These are phyloP conservation scores for Melitaea athalia DNA, from an alignment of 2,888 invertebrate species.

Conservation along the genomic window DNA sequence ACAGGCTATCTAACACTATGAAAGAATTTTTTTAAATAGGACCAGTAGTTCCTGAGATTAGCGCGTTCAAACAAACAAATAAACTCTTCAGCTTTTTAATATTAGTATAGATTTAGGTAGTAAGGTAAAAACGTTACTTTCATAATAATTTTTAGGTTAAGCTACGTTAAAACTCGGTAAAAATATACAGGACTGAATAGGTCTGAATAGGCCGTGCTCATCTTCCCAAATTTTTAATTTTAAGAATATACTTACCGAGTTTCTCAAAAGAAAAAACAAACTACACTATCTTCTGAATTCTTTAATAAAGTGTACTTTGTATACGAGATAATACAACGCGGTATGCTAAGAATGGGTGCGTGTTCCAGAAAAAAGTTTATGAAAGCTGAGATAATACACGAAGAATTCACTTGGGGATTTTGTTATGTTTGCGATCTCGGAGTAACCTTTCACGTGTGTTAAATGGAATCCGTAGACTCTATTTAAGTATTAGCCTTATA, in stretches of 20 bases:
- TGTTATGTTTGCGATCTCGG: not conserved
- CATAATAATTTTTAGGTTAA: no score
- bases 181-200: no score
- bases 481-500: not conserved
- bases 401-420: constrained; percentile 17
- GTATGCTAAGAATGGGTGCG: constrained; percentile 21
- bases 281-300: not conserved
- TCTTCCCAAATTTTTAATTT: not conserved
- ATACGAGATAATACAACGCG: not conserved
- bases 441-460: constrained; percentile 6
- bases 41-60: no score
- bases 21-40: no score
- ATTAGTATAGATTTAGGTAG: no score
- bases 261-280: not conserved
- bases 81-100: no score
- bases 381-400: constrained; percentile 6
- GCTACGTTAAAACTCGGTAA: no score
- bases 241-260: not conserved
- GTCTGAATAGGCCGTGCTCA: not conserved
- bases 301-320: not conserved
- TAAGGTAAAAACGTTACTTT: no score
- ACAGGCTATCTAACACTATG: no score
- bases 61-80: no score
- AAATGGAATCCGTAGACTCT: not conserved
- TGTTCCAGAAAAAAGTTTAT: constrained; percentile 19